Conservation (phyloP, 1,140 invertebrate genomes). For the Acyrthosiphon pisum region DNA sequence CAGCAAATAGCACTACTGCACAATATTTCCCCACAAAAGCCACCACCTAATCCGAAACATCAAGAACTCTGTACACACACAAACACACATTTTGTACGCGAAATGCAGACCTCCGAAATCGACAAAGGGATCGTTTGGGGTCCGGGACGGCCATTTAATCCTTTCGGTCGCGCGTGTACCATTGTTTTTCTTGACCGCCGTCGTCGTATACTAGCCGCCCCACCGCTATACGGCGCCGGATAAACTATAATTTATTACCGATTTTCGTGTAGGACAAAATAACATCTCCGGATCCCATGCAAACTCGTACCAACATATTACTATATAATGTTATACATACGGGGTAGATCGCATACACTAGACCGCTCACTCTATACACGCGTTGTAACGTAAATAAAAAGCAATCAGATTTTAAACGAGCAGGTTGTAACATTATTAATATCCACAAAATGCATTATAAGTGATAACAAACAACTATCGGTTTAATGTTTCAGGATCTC, state of each 20-base stretch:
- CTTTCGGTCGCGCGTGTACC: background rate
- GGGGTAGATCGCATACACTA: too few species aligned
- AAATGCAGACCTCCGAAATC: background rate
- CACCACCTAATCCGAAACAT: slow-evolving; percentile 41
- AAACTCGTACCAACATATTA: background rate
- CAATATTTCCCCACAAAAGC: background rate
- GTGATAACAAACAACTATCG: background rate
- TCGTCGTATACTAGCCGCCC: background rate
- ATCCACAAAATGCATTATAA: background rate
- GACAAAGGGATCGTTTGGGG: slow-evolving; percentile 34
- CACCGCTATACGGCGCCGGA: background rate
- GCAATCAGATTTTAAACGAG: too few species aligned
- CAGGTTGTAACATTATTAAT: background rate
- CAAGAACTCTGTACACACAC: background rate
- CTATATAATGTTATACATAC: background rate
- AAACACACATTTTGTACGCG: background rate
- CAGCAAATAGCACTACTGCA: background rate
- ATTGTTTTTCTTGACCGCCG: slow-evolving; percentile 39
- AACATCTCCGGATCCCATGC: background rate
- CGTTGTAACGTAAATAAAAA: background rate
- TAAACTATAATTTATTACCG: slow-evolving; percentile 28
- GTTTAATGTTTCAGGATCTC: slow-evolving; percentile 27
- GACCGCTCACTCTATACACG: background rate
- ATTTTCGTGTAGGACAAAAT: background rate
- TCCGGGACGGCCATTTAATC: background rate